Evolutionary conservation across 2,888 invertebrate genomes (phyloP), one percentile per base, ranked within the genome.

Genomic region (Caenorhabditis uteleia): DNA sequence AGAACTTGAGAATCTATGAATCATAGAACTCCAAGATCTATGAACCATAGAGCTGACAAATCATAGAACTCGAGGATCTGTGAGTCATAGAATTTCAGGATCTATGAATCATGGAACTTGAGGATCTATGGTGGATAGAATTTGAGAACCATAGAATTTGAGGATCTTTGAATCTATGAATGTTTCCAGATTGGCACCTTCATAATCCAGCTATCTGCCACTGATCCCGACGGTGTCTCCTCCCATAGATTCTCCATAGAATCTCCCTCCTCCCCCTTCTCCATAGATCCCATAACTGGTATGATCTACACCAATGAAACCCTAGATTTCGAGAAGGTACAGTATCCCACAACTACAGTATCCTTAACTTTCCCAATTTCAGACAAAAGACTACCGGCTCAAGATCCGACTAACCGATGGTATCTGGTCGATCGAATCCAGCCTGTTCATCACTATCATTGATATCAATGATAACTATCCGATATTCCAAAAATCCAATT

Each of bases 381-480:
- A 70, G 71, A 65, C 51, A 16, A 10, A 64, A 4, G 53, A 46
- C 16, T 74, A 75, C 34, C 68, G 72, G 8, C 57, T 77, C n/a
- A 64, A 67, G 33, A 70, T 77, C 7, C 51, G 61, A 8, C 62
- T 74, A 3, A 67, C 60, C 26, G 77, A 77, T 47, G 75, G 70
- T 0, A 50, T 59, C 18, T 75, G 75, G 75, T 57, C 55, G 10
- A 69, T 76, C 29, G 56, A 59, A 31, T 90, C 92, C 65, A 87
- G 89, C 43, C 90, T 95, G 83, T 88, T 88, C 16, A 89, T 97
- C 8, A 88, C 89, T 68, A 91, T 97, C 1, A 88, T 90, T 70
- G 95, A 95, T 84, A 90, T 91, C 64, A 97, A 97, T 85, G 97
- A 97, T 85, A 95, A 95, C 84, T 89, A 91, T 0, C 97, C 95